phyloP scores from a whole-genome alignment of 35 echinoderm and acorn worm species.

The Anneissia japonica region DNA sequence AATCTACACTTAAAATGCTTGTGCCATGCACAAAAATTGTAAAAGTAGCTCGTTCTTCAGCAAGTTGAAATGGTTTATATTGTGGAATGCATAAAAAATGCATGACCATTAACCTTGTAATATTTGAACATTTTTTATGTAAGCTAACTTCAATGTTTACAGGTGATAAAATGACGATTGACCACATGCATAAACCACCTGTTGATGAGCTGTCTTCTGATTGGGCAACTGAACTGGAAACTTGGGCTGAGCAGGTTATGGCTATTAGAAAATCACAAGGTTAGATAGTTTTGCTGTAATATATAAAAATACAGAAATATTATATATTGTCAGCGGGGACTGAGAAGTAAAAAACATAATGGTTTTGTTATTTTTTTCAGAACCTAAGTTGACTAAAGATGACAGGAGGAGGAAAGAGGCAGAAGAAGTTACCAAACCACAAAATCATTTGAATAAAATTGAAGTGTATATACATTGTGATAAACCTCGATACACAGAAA shows the following conservation, averaged over 20 bases:
- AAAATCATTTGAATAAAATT: slow-evolving; percentile 71
- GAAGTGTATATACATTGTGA: slow-evolving; percentile 82
- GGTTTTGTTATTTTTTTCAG: slow-evolving; percentile 17
- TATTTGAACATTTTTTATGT: no score
- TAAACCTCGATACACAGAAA: slow-evolving; percentile 69
- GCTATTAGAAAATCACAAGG: not conserved
- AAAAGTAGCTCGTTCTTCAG: no score
- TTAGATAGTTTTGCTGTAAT: not conserved
- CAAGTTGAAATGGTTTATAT: no score
- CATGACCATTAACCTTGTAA: no score
- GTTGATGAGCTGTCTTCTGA: not conserved
- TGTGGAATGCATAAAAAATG: no score
- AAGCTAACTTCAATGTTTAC: no score
- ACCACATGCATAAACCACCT: not conserved
- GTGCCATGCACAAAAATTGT: no score
- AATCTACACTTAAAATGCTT: no score
- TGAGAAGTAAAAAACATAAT: not conserved
- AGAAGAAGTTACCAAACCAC: slow-evolving; percentile 30
- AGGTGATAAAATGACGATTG: not conserved
- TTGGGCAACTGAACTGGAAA: not conserved
- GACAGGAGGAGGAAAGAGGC: slow-evolving; percentile 44
- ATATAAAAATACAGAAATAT: no score
- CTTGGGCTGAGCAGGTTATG: not conserved
- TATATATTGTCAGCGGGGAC: no score
- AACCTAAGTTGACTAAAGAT: slow-evolving; percentile 47